Conservation (phyloP, 2,888 invertebrate genomes). For the Malthinus flaveolus region DNA sequence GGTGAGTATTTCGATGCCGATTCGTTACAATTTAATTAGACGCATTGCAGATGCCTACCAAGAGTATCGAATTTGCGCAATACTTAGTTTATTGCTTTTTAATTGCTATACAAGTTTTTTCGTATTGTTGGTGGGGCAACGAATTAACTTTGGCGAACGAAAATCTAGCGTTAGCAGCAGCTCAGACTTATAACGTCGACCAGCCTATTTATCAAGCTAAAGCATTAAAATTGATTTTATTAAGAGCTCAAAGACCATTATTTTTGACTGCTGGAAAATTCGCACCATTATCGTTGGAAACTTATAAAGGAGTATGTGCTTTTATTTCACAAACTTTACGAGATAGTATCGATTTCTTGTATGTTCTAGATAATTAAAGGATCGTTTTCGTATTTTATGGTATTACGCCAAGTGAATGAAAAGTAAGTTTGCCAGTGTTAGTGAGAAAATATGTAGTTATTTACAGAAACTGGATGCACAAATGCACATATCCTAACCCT, state of each 20-base stretch:
- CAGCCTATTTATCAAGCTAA: slow-evolving; percentile 21
- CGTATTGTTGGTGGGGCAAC: slow-evolving; percentile 39
- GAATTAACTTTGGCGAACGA: slow-evolving; percentile 33
- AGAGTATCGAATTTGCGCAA: slow-evolving; percentile 31
- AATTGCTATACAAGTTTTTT: slow-evolving; percentile 34
- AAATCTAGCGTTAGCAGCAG: slow-evolving; percentile 28
- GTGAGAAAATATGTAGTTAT: no score
- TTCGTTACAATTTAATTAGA: neutral
- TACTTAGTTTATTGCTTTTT: slow-evolving; percentile 31
- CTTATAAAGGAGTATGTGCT: slow-evolving; percentile 30
- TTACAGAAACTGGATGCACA: no score
- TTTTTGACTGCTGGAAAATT: slow-evolving; percentile 37
- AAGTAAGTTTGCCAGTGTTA: neutral
- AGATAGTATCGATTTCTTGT: no score
- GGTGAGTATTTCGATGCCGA: neutral
- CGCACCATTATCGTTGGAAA: slow-evolving; percentile 29
- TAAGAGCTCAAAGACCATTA: slow-evolving; percentile 31
- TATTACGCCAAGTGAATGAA: slow-evolving; percentile 21
- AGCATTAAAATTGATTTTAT: slow-evolving; percentile 32
- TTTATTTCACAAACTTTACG: no score
- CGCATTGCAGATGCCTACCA: slow-evolving; percentile 21
- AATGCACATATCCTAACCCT: no score
- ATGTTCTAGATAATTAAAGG: slow-evolving; percentile 26
- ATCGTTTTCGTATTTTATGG: slow-evolving; percentile 32
- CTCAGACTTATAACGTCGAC: slow-evolving; percentile 29